These are phyloP conservation scores for Asarcornis scutulata DNA, from an alignment of 2,113 vertebrate genomes.

Conservation along the genomic window DNA sequence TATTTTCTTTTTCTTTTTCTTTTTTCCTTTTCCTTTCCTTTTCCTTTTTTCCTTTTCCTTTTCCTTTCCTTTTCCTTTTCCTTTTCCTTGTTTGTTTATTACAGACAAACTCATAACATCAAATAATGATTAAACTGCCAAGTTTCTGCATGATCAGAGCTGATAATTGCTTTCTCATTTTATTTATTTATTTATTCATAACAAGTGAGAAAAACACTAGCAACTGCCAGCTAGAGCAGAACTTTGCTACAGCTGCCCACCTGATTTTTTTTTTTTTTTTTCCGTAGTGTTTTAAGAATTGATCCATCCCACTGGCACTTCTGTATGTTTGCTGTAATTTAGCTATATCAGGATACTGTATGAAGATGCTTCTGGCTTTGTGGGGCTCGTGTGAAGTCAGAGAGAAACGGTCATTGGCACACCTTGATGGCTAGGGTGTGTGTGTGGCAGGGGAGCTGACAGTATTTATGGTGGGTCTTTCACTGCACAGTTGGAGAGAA, in stretches of 20 bases:
- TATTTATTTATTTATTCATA: neutral
- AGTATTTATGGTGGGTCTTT: neutral
- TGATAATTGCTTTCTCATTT: neutral
- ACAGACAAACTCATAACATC: neutral
- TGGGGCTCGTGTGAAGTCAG: neutral
- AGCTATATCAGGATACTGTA: neutral
- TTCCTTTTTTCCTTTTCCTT: too few species aligned
- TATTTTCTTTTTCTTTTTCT: too few species aligned
- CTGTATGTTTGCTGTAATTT: neutral
- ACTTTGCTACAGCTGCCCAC: neutral
- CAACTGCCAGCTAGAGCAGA: neutral
- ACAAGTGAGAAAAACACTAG: neutral
- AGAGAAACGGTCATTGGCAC: neutral
- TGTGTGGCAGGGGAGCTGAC: neutral
- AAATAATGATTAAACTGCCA: neutral
- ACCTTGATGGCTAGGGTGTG: neutral
- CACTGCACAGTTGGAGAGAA: neutral
- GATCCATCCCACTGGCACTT: neutral
- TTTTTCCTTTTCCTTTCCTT: too few species aligned
- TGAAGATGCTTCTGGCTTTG: neutral
- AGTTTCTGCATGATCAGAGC: neutral
- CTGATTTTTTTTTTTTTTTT: neutral
- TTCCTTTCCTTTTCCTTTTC: too few species aligned
- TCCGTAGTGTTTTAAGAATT: neutral
- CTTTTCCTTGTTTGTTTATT: neutral